Evolutionary conservation across 2,888 invertebrate species (phyloP).

Genomic region (Ariolimax columbianus): DNA sequence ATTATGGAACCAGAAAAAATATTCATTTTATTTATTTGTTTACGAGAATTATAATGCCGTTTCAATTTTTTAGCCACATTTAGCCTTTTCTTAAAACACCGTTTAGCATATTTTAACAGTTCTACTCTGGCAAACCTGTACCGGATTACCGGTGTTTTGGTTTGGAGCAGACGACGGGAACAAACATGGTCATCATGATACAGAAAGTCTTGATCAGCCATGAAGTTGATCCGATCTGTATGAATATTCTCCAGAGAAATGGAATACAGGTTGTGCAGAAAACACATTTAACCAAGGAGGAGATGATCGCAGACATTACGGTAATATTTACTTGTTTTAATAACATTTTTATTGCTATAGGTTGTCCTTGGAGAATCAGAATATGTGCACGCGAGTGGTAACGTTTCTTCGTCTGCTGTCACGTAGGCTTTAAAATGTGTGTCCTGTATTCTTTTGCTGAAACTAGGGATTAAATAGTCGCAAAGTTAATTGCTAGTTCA

Average conservation of each 20-base stretch:
- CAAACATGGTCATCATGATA: conserved; percentile 68
- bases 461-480: no score
- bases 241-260: conserved; percentile 87
- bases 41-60: no score
- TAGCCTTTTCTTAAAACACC: no score
- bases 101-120: no score
- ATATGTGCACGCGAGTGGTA: neutral
- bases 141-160: neutral
- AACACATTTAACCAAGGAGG: conserved; percentile 84
- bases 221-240: conserved; percentile 92
- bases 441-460: no score
- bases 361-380: neutral
- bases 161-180: neutral
- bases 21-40: no score
- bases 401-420: neutral
- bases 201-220: conserved; percentile 90
- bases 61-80: no score
- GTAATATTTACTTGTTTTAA: conserved; percentile 80
- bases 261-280: conserved; percentile 89
- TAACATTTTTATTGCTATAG: neutral
- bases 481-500: no score
- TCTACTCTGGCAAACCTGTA: no score
- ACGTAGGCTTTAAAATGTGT: no score
- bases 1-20: no score
- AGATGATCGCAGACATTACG: conserved; percentile 86